Evolutionary conservation across 2,113 vertebrate species (phyloP).

Genomic region (Xiphias gladius): DNA sequence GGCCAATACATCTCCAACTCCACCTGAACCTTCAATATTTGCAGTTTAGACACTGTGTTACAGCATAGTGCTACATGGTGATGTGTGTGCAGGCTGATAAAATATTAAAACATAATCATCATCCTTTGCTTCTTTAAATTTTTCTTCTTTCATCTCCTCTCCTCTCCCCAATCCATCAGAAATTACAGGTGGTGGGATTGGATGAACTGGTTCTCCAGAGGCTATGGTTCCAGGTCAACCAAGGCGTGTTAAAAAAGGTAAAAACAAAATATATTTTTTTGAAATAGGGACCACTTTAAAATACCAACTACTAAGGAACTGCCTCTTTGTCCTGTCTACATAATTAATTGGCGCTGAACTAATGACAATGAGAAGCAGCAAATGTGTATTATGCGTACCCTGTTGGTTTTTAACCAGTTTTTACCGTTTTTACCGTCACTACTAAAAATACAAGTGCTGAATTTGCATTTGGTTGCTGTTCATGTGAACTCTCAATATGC

Average conservation of each 20-base stretch:
- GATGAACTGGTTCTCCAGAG: constrained; percentile 83
- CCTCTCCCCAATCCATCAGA: constrained; percentile 68
- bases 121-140: neutral
- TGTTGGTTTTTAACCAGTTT: no score
- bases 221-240: constrained; percentile 89
- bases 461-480: no score
- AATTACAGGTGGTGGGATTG: constrained; percentile 63
- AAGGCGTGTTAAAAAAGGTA: constrained; percentile 82
- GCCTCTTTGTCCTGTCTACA: neutral
- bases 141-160: neutral
- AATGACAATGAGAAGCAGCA: no score
- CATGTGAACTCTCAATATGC: no score
- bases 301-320: neutral
- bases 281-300: neutral
- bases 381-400: neutral
- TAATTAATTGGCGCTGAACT: neutral
- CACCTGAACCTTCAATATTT: neutral
- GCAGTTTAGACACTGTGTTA: neutral
- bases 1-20: neutral
- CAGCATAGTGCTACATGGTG: neutral
- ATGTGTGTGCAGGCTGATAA: neutral
- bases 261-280: neutral
- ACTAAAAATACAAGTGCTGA: no score
- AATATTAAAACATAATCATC: neutral
- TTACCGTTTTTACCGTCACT: no score